phyloP scores from a whole-genome alignment of 1,140 invertebrate genomes.

The Thaumetopoea pityocampa region DNA sequence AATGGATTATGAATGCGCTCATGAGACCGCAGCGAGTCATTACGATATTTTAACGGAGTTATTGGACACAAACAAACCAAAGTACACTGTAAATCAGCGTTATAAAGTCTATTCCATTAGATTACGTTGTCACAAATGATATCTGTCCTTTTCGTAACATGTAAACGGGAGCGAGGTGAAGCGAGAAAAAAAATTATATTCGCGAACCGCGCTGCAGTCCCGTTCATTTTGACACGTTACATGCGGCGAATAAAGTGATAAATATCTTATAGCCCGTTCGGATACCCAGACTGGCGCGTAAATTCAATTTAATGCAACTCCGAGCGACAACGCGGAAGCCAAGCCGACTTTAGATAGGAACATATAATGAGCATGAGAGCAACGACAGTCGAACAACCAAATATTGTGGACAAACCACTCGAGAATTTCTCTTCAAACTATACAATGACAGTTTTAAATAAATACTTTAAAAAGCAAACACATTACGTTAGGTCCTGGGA shows the following conservation, averaged over 20 bases:
- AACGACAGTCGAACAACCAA: slow-evolving; percentile 36
- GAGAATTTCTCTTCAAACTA: slow-evolving; percentile 27
- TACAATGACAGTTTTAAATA: slow-evolving; percentile 43
- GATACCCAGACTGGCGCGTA: slow-evolving; percentile 40
- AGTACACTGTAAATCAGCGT: slow-evolving; percentile 41
- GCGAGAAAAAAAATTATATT: slow-evolving; percentile 47
- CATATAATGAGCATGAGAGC: slow-evolving; percentile 37
- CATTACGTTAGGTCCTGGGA: slow-evolving; percentile 11
- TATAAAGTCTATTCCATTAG: slow-evolving; percentile 42
- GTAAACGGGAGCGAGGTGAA: slow-evolving; percentile 35
- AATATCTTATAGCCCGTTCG: slow-evolving; percentile 53
- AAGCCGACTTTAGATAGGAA: slow-evolving; percentile 23
- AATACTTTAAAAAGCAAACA: slow-evolving; percentile 42
- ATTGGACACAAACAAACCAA: slow-evolving; percentile 45
- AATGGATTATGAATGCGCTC: slow-evolving; percentile 53
- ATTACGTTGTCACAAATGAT: slow-evolving; percentile 13
- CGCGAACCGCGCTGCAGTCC: slow-evolving; percentile 44
- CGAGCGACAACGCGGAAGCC: slow-evolving; percentile 36
- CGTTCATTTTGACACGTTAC: slow-evolving; percentile 58
- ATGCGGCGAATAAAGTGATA: slow-evolving; percentile 50
- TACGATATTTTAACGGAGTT: slow-evolving; percentile 59
- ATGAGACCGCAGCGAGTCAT: slow-evolving; percentile 66
- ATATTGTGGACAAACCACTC: slow-evolving; percentile 48
- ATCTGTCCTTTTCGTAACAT: slow-evolving; percentile 34
- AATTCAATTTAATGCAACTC: slow-evolving; percentile 49